A percentile compares a stretch with the other conserved stretches of the same genome.
Conservation (phyloP, 2,888 invertebrate genomes). For the Crematogaster levior region DNA sequence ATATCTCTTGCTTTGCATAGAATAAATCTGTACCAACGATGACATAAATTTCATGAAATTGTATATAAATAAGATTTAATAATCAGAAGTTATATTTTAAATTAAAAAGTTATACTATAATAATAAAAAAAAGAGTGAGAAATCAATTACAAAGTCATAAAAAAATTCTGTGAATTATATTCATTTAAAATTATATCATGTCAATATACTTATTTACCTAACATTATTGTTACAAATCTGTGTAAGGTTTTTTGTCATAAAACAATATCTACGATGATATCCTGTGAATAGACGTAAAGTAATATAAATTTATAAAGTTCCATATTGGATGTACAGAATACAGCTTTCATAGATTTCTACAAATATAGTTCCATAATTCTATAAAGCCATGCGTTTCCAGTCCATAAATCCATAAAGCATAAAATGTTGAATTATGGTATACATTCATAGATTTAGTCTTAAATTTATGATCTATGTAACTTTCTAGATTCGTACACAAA, state of each 20-base stretch:
- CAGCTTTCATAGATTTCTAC: slow-evolving; percentile 4
- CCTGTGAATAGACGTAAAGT: background rate
- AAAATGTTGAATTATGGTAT: background rate
- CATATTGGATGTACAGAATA: background rate
- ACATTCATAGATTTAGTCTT: slow-evolving; percentile 2
- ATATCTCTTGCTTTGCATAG: slow-evolving; percentile 29
- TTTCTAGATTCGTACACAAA: background rate
- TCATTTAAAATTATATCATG: background rate
- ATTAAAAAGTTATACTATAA: background rate
- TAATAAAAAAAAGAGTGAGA: background rate
- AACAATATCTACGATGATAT: background rate
- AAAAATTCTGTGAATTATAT: background rate
- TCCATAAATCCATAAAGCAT: slow-evolving; percentile 19
- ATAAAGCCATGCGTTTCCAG: slow-evolving; percentile 19
- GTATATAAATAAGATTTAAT: background rate
- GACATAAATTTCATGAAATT: slow-evolving; percentile 4
- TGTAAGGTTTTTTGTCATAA: background rate
- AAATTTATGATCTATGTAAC: slow-evolving; percentile 4
- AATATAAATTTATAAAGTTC: background rate
- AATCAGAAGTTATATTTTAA: background rate
- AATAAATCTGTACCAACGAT: slow-evolving; percentile 17
- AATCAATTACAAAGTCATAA: background rate
- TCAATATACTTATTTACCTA: background rate
- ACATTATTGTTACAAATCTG: background rate
- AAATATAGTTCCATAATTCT: background rate